phyloP scores from a whole-genome alignment of 2,888 invertebrate genomes.

The Xestia c-nigrum region DNA sequence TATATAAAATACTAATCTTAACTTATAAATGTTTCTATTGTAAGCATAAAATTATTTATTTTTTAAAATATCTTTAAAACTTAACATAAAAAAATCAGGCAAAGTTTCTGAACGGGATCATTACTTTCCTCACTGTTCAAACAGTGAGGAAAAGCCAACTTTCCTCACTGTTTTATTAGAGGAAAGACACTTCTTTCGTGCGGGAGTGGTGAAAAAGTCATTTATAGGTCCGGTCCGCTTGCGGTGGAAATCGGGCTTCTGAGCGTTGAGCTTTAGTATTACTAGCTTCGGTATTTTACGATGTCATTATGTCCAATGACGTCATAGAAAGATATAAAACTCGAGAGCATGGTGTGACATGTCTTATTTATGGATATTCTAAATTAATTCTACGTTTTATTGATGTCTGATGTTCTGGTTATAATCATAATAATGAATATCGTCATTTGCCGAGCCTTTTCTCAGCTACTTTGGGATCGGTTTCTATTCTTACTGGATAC shows the following conservation, averaged over 20 bases:
- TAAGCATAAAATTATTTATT: no score
- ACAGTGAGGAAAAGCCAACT: no score
- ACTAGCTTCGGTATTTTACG: conserved; percentile 26
- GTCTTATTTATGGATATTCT: conserved; percentile 31
- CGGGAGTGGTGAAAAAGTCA: no score
- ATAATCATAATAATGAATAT: conserved; percentile 11
- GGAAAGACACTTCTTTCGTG: no score
- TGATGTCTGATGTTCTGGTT: conserved; percentile 3
- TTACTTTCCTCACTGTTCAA: no score
- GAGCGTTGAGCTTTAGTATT: background rate
- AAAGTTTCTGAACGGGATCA: no score
- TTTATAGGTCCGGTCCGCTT: no score
- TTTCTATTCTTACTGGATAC: background rate
- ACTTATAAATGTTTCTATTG: no score
- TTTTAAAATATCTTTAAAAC: no score
- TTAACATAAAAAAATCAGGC: no score
- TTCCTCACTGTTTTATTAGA: no score
- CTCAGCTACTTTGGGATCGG: background rate
- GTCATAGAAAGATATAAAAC: conserved; percentile 40
- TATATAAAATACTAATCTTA: no score
- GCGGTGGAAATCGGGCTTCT: background rate
- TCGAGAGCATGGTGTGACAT: conserved; percentile 25
- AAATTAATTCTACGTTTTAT: conserved; percentile 22
- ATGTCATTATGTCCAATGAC: conserved; percentile 38
- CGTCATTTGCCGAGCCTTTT: conserved; percentile 1